Conservation (phyloP, 1,140 invertebrate genomes). For the Ostrea edulis region DNA sequence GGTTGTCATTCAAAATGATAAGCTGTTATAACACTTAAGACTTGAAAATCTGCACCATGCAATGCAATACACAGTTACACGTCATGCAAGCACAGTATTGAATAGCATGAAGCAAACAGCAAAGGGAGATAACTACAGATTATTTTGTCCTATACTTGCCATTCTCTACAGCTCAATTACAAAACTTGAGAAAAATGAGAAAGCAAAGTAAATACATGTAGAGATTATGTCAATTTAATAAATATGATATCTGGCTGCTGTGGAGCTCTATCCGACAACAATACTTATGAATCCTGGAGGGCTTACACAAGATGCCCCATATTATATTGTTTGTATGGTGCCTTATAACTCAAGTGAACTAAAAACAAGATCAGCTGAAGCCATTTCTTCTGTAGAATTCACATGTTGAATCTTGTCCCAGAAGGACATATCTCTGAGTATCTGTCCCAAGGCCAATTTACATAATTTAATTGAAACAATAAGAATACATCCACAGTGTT, state of each 20-base stretch:
- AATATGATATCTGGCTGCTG: background rate
- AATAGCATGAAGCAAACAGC: background rate
- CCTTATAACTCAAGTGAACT: too few relatives aligned
- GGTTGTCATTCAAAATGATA: background rate
- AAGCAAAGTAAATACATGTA: background rate
- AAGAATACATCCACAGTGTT: too few relatives aligned
- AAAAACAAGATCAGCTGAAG: too few relatives aligned
- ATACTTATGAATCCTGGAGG: too few relatives aligned
- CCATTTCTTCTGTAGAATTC: too few relatives aligned
- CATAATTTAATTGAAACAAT: too few relatives aligned
- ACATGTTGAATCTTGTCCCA: too few relatives aligned
- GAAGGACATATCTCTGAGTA: too few relatives aligned
- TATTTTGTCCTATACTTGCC: constrained; percentile 19
- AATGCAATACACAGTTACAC: background rate
- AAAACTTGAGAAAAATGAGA: constrained; percentile 26
- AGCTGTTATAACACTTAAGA: background rate
- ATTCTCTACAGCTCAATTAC: constrained; percentile 34
- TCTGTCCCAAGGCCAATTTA: too few relatives aligned
- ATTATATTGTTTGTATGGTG: too few relatives aligned
- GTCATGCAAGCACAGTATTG: background rate
- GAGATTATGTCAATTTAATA: background rate
- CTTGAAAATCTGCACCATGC: too few relatives aligned
- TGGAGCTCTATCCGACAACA: background rate
- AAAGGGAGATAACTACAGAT: background rate
- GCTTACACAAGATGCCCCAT: too few relatives aligned